Percentiles rank a stretch among this genome's conserved stretches.
These are phyloP conservation scores for Byasa hedistus DNA, from an alignment of 2,888 invertebrate genomes.

Conservation along the genomic window DNA sequence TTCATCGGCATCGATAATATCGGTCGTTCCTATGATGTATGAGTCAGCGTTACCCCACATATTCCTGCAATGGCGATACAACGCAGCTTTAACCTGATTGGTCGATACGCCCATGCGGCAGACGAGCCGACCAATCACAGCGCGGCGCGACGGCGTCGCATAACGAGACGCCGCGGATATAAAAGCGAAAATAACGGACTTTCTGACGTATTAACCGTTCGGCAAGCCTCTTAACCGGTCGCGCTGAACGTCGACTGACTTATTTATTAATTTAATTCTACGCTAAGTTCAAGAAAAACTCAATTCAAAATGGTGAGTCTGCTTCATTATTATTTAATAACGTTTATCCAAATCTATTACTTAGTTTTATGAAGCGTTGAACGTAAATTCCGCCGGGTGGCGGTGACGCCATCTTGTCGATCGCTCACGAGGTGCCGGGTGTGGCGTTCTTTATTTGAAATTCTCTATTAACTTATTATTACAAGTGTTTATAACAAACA, in stretches of 20 bases:
- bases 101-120: conserved; percentile 70
- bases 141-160: conserved; percentile 67
- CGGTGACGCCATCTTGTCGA: conserved; percentile 69
- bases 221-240: conserved; percentile 85
- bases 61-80: conserved; percentile 76
- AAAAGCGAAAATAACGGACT: conserved; percentile 75
- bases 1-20: not conserved
- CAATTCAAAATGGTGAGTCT: conserved; percentile 75
- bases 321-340: conserved; percentile 27
- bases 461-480: conserved; percentile 20
- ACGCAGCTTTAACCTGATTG: conserved; percentile 70
- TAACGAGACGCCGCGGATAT: conserved; percentile 74
- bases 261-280: conserved; percentile 71
- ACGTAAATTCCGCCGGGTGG: conserved; percentile 46
- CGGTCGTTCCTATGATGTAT: conserved; percentile 34
- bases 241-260: conserved; percentile 79
- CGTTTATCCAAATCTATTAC: not conserved
- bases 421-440: conserved; percentile 38
- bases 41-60: conserved; percentile 63
- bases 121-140: conserved; percentile 70
- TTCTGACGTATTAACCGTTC: conserved; percentile 81
- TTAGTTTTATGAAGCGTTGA: not conserved
- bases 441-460: conserved; percentile 36
- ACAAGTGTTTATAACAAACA: not conserved
- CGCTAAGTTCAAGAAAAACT: conserved; percentile 72